These are phyloP conservation scores for Ariolimax columbianus DNA, from an alignment of 2,888 invertebrate species.

Conservation along the genomic window DNA sequence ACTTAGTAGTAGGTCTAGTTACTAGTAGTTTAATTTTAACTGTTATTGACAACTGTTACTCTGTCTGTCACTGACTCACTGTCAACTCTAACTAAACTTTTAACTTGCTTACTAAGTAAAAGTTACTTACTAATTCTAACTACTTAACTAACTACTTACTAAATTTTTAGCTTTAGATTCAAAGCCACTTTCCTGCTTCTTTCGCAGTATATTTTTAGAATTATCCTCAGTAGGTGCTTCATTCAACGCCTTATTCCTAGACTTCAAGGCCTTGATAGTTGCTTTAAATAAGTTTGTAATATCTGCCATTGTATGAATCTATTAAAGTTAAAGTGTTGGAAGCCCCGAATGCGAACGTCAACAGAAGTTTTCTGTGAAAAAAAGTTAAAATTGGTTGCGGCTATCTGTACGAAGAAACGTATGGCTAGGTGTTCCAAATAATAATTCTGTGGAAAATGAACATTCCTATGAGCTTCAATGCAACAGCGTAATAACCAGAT, in stretches of 20 bases:
- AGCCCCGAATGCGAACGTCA: not conserved
- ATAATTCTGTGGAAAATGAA: too few species aligned
- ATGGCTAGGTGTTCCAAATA: too few species aligned
- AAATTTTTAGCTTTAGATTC: slow-evolving; percentile 86
- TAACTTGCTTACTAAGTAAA: too few species aligned
- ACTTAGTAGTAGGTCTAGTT: too few species aligned
- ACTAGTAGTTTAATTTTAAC: too few species aligned
- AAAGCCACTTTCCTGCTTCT: slow-evolving; percentile 81
- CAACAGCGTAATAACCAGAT: too few species aligned
- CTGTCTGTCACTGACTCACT: too few species aligned
- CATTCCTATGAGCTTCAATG: too few species aligned
- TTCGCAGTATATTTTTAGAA: slow-evolving; percentile 57
- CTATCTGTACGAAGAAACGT: not conserved
- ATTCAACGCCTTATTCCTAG: slow-evolving; percentile 65
- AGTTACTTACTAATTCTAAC: too few species aligned
- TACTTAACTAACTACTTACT: too few species aligned
- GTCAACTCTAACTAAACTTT: too few species aligned
- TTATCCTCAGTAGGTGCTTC: slow-evolving; percentile 55
- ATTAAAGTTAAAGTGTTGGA: not conserved
- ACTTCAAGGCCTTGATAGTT: slow-evolving; percentile 88
- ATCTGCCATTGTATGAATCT: slow-evolving; percentile 61
- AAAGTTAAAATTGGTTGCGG: not conserved
- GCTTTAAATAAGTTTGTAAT: slow-evolving; percentile 85
- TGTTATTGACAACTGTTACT: too few species aligned
- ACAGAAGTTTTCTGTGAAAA: slow-evolving; percentile 4